These are phyloP conservation scores for Eufriesea mexicana DNA, from an alignment of 1,140 invertebrate genomes.

Conservation along the genomic window DNA sequence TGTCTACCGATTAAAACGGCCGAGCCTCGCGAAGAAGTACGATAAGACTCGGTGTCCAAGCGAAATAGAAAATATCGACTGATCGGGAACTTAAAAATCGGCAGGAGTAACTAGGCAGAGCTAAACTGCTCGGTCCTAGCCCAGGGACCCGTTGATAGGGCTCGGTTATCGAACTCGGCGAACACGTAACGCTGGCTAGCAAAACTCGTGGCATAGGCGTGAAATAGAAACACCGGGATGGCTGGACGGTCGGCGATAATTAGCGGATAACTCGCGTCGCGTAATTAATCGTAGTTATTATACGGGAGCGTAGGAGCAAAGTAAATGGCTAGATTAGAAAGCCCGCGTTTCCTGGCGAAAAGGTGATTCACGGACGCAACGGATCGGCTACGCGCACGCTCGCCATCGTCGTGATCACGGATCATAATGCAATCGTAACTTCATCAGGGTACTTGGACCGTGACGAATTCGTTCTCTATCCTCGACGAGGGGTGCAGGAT, in stretches of 20 bases:
- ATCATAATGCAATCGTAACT: slow-evolving; percentile 63
- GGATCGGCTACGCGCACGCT: background rate
- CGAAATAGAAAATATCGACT: too few relatives aligned
- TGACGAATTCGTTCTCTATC: slow-evolving; percentile 55
- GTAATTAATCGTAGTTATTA: slow-evolving; percentile 41
- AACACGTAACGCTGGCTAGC: background rate
- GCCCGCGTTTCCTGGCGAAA: slow-evolving; percentile 54
- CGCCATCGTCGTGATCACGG: slow-evolving; percentile 46
- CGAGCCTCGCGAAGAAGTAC: background rate
- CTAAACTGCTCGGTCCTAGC: background rate
- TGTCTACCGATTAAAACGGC: background rate
- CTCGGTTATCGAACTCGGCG: slow-evolving; percentile 37
- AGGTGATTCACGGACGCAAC: slow-evolving; percentile 34
- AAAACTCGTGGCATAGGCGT: slow-evolving; percentile 6
- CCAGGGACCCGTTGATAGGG: background rate
- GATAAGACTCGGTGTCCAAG: too few relatives aligned
- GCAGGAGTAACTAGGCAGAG: background rate
- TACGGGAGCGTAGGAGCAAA: background rate
- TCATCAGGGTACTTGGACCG: slow-evolving; percentile 56
- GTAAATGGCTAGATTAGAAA: slow-evolving; percentile 54
- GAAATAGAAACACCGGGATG: slow-evolving; percentile 14
- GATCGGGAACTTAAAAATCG: background rate
- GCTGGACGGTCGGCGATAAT: slow-evolving; percentile 18
- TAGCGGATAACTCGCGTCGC: slow-evolving; percentile 16
- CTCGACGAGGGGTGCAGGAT: slow-evolving; percentile 13